Evolutionary conservation across 2,797 vertebrate genomes (phyloP).

Genomic region (Neomorphus geoffroyi): DNA sequence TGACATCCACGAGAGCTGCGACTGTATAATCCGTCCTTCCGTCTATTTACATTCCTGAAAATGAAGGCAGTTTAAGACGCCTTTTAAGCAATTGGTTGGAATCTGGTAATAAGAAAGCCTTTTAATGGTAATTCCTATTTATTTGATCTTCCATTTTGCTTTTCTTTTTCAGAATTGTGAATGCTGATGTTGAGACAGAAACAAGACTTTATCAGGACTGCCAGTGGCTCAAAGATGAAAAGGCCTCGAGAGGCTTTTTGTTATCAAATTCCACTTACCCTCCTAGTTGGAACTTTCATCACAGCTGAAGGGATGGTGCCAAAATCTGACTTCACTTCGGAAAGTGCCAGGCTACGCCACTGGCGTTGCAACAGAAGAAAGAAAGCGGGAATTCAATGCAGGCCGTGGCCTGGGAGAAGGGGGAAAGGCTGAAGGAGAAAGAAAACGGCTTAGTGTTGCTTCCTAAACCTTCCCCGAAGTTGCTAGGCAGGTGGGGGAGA

Average conservation of each 20-base stretch:
- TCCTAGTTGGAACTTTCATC: conserved; percentile 53
- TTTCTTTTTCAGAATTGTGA: neutral
- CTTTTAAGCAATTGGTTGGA: conserved; percentile 26
- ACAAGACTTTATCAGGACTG: conserved; percentile 13
- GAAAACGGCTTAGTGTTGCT: neutral
- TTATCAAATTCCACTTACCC: conserved; percentile 65
- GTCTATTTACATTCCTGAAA: conserved; percentile 56
- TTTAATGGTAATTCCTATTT: conserved; percentile 32
- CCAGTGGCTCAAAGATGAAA: conserved; percentile 59
- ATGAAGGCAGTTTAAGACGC: conserved; percentile 3
- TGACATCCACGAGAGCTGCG: neutral
- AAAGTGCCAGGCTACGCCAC: conserved; percentile 40
- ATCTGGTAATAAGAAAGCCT: conserved; percentile 25
- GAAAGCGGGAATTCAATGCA: neutral
- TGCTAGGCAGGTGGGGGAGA: conserved; percentile 32
- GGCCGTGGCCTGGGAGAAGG: neutral
- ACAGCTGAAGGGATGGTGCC: conserved; percentile 29
- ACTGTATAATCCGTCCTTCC: neutral
- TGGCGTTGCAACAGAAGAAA: conserved; percentile 44
- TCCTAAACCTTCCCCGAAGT: neutral
- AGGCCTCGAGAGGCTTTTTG: conserved; percentile 32
- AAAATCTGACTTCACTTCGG: conserved; percentile 32
- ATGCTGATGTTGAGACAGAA: conserved; percentile 28
- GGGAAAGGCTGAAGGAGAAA: neutral
- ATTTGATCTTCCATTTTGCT: conserved; percentile 43